These are phyloP conservation scores for Gadus chalcogrammus DNA, from an alignment of 2,113 vertebrate genomes.

Conservation along the genomic window DNA sequence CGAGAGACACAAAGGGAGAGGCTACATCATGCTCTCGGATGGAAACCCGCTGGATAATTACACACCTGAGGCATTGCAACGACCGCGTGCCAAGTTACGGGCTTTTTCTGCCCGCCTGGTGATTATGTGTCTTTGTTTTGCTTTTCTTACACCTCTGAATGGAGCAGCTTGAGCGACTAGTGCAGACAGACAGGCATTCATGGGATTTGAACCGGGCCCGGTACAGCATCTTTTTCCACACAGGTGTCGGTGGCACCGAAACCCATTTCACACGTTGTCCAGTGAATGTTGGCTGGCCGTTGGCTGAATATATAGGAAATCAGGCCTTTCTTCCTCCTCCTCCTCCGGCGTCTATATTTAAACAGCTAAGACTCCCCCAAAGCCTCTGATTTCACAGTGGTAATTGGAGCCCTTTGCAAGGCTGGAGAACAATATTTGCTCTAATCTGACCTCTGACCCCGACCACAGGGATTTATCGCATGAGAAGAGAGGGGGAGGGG, in stretches of 20 bases:
- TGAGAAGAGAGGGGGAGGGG: constrained; percentile 35
- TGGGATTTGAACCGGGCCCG: constrained; percentile 25
- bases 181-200: constrained; percentile 30
- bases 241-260: constrained; percentile 47
- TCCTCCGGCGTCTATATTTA: constrained; percentile 47
- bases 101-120: constrained; percentile 52
- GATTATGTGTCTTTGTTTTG: constrained; percentile 38
- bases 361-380: constrained; percentile 45
- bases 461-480: constrained; percentile 49
- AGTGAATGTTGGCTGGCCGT: constrained; percentile 23
- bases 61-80: constrained; percentile 60
- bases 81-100: constrained; percentile 49
- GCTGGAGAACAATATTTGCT: constrained; percentile 54
- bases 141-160: constrained; percentile 34
- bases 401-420: constrained; percentile 58
- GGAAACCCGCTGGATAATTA: constrained; percentile 55
- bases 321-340: constrained; percentile 6
- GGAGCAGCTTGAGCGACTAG: constrained; percentile 45
- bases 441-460: constrained; percentile 60
- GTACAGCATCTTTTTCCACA: constrained; percentile 39
- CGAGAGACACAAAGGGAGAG: constrained; percentile 13
- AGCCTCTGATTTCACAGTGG: constrained; percentile 55
- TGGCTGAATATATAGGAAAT: constrained; percentile 31
- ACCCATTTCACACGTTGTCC: constrained; percentile 16
- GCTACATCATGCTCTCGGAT: constrained; percentile 30